Evolutionary conservation across 2,888 invertebrate genomes (phyloP), one percentile per base, ranked within the genome.

Genomic region (Halictus quadricinctus): DNA sequence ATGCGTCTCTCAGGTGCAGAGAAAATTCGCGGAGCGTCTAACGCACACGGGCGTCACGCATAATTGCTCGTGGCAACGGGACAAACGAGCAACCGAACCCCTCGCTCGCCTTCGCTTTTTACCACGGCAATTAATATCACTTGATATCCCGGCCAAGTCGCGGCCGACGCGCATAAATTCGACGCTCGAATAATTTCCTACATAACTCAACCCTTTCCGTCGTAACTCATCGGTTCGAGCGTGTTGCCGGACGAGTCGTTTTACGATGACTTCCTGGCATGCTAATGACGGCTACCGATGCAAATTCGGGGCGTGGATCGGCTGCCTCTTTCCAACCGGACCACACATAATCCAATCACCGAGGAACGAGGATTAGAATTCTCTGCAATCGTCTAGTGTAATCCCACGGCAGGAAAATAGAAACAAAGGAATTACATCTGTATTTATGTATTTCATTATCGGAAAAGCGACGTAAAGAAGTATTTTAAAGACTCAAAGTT

Each of bases 171-270:
- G 92, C 92, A 93, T 94, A 94, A 94, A 94, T 94, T 93, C 92
- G 91, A 89, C 91, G 92, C 91, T 91, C 92, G 94, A 94, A 94
- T 94, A 93, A 94, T 94, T 93, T 90, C 91, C 91, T 89, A 91
- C 93, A 94, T 94, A 94, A 94, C 91, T 94, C 93, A 94, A 94
- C 94, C 94, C 94, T 94, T 94, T 93, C 88, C 83, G 92, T 90
- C 91, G 92, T 94, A 94, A 94, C 89, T 94, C 94, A 94, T 87
- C 66, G 79, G 83, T 74, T 72, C 77, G 41, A 29, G n/a, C 77
- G 76, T 72, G 78, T 85, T 84, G 81, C 79, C 86, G 87, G 88
- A 86, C 85, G 88, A 89, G 89, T 88, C 78, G 87, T 77, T 88
- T 87, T 36, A 60, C 77, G 54, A 80, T 90, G 90, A 90, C 87